Percentiles rank a stretch among this genome's conserved stretches.
Evolutionary conservation across 2,888 invertebrate species (phyloP).

Genomic region (Melanchra persicariae): DNA sequence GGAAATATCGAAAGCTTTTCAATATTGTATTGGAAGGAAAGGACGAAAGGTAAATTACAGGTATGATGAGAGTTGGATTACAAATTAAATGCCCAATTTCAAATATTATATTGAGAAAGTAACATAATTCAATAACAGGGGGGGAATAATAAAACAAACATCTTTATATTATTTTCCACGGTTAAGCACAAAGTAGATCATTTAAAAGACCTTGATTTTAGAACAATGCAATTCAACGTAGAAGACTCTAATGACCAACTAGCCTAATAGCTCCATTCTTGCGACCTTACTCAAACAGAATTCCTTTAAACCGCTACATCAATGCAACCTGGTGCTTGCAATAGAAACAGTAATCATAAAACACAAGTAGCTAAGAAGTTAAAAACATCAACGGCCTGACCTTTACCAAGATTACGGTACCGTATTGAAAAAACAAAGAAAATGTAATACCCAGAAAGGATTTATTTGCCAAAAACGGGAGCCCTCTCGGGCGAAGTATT

Average conservation of each 20-base stretch:
- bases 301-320: not conserved
- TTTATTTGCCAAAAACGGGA: slow-evolving; percentile 65
- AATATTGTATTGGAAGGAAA: slow-evolving; percentile 17
- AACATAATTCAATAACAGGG: not conserved
- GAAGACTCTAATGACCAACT: not conserved
- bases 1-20: slow-evolving; percentile 21
- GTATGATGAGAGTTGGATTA: slow-evolving; percentile 2
- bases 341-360: slow-evolving; percentile 31
- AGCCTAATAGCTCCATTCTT: not conserved
- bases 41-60: slow-evolving; percentile 13
- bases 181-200: not conserved
- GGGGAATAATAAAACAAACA: not conserved
- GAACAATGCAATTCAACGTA: not conserved
- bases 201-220: not conserved
- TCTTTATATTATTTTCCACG: not conserved
- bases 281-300: slow-evolving; percentile 6
- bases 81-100: not conserved
- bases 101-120: not conserved
- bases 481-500: slow-evolving; percentile 45
- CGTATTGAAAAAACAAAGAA: slow-evolving; percentile 46
- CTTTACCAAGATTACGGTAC: slow-evolving; percentile 50
- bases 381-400: slow-evolving; percentile 20
- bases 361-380: slow-evolving; percentile 19
- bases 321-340: not conserved
- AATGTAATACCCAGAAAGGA: slow-evolving; percentile 48